phyloP scores from a whole-genome alignment of 2,888 invertebrate species.

The Dryobota labecula region DNA sequence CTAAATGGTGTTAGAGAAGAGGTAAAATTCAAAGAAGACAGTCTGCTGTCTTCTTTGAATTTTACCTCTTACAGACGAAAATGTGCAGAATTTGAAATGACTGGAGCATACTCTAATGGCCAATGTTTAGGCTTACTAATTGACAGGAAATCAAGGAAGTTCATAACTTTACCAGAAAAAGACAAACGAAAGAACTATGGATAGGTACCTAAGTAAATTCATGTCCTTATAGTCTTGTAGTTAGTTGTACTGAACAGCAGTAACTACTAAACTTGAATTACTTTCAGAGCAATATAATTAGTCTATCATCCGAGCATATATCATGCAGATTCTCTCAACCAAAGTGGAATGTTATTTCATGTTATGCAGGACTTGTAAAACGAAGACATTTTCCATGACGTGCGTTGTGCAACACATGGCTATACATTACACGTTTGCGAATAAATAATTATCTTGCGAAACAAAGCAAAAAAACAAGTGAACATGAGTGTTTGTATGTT shows the following conservation, averaged over 20 bases:
- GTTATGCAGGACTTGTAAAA: slow-evolving; percentile 45
- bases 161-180: neutral
- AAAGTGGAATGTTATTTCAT: slow-evolving; percentile 24
- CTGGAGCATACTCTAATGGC: neutral
- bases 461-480: slow-evolving; percentile 67
- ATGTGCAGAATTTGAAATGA: neutral
- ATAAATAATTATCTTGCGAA: slow-evolving; percentile 67
- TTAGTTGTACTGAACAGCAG: neutral
- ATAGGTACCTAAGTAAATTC: neutral
- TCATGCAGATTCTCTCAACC: slow-evolving; percentile 12
- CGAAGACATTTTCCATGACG: slow-evolving; percentile 55
- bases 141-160: neutral
- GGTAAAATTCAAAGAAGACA: too few relatives aligned
- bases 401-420: slow-evolving; percentile 44
- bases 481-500: slow-evolving; percentile 69
- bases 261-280: neutral
- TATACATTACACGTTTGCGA: slow-evolving; percentile 53
- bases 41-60: too few relatives aligned
- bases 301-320: slow-evolving; percentile 4
- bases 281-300: slow-evolving; percentile 20
- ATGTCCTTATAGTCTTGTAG: neutral
- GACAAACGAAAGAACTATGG: neutral
- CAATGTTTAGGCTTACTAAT: neutral
- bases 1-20: neutral
- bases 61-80: too few relatives aligned